Base-by-base conservation (phyloP, 2,113 vertebrate genomes). In the Tenebrosternarchus preto region DNA sequence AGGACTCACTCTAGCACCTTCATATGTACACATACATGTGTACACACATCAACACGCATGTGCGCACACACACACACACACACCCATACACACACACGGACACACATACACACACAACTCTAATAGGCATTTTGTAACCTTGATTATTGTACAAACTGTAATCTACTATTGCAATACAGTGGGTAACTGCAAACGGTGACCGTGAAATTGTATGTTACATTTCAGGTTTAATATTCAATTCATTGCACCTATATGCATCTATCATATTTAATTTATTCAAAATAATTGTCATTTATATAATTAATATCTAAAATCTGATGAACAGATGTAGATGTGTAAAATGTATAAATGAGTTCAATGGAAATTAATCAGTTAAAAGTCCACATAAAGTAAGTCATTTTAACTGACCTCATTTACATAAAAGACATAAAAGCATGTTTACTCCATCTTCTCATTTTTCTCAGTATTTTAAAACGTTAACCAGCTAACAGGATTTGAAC, bases 91-190 rank as follows among this genome's bases (percentile, higher is more conserved):
- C 8, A 72, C 68, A 46, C 67, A 71, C 69, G 36, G 25, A 68
- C 46, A 27, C 5, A 29, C 24, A 69, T 25, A 59, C 63, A 27
- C 36, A 63, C 46, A 53, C 6, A 78, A 71, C 16, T 2, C 57
- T 75, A 31, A 43, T 33, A 72, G 29, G 72, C 33, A 46, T 24
- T 63, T 68, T 77, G 63, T 53, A 33, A n/a, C 46, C 64, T 39
- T 68, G 33, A 39, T 68, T 68, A 68, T 68, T 68, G 64, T 68
- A 20, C 16, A 33, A 50, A 74, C 61, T 55, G 22, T 24, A 73
- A 5, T 50, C 9, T 50, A 50, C 7, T 39, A n/a, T 68, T 61
- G 20, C 17, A 63, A 46, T 25, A 24, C 17, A 24, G 25, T 25
- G 22, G 24, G 57, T 24, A 19, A 61, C 12, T 68, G 64, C 19